Evolutionary conservation across 2,113 vertebrate species (phyloP), one percentile per base, ranked within the genome.

Genomic region (Elephas maximus): DNA sequence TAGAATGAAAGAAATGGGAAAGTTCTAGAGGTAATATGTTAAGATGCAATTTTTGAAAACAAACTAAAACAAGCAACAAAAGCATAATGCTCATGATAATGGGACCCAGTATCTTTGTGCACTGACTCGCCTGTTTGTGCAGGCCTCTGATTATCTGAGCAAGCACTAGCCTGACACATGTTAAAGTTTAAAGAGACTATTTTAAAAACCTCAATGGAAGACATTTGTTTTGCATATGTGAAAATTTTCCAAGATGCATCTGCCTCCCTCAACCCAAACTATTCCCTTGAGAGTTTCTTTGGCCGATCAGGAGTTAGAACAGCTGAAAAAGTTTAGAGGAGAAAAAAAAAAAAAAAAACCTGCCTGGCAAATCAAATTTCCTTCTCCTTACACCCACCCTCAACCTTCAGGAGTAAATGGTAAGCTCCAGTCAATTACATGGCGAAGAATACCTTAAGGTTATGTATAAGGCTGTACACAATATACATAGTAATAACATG

Each of bases 191-290:
- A 71, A 95, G 87, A 48, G 62, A 89, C 78, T 74, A 60, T 73
- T 88, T 91, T 48, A 20, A 89, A 97, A 91, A 95, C 37, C 33
- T 92, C 91, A 95, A 2, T 85, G 97, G 90, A 94, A 97, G 89
- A 93, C 51, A 92, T 94, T 91, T 95, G 94, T 82, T 95, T 90
- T 69, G 89, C 90, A 94, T 79, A 78, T 76, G 90, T 92, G 6
- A 63, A 82, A 83, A 26, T 30, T 69, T 62, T 82, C 96, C 53
- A 95, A 67, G 26, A 33, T 4, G 14, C 21, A 92, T 33, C n/a
- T 95, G 53, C 20, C 45, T 65, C 45, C 62, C 60, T 33, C 71
- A 45, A 82, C 81, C 28, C 57, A 90, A 28, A 89, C 24, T 41
- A 60, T 26, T 10, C 81, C 79, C 74, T 65, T 20, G 15, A 92